Base-by-base conservation (phyloP, 2,888 invertebrate genomes). In the Microctonus aethiopoides region DNA sequence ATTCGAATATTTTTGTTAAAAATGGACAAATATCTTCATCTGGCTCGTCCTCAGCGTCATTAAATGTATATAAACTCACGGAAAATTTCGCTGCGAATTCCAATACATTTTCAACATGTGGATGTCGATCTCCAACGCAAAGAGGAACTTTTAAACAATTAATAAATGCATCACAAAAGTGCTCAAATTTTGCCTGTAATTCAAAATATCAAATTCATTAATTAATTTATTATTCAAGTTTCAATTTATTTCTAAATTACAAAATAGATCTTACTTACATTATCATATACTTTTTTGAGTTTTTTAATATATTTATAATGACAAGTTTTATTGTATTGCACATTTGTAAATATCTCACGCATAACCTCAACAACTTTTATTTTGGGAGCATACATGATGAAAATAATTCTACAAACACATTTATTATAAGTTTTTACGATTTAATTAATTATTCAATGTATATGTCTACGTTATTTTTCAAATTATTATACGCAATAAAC, bases 11-110 rank as follows among this genome's bases (percentile, higher is more conserved):
- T 67, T 89, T 89, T 72, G 87, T 82, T 13, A 92, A 79, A 76
- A 93, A 90, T 13, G 87, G 87, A 76, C 86, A 84, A 71, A 87
- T 83, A 2, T 87, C 81, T 24, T 87, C 87, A 2, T 82, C 81
- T 22, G 88, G 88, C 26, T 89, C 89, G 5, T 82, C 82, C 51
- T 90, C 89, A 52, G 88, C 88, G n/a, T 76, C 75, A 59, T 75
- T 72, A 1, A 74, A 73, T 4, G 72, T 63, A 5, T 73, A 89
- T 26, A 92, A 87, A 0, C 91, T 89, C 1, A 90, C 89, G 59
- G 91, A 90, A 85, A 93, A 94, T 73, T 91, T 92, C 0, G 93
- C 91, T 26, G 92, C 91, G 87, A 94, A 95, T 72, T 91, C 89
- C 1, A 95, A 86, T 0, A 91, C 90, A 41, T 92, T 88, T 77